phyloP scores from a whole-genome alignment of 2,888 invertebrate genomes.

The Blastobasis lacticolella region DNA sequence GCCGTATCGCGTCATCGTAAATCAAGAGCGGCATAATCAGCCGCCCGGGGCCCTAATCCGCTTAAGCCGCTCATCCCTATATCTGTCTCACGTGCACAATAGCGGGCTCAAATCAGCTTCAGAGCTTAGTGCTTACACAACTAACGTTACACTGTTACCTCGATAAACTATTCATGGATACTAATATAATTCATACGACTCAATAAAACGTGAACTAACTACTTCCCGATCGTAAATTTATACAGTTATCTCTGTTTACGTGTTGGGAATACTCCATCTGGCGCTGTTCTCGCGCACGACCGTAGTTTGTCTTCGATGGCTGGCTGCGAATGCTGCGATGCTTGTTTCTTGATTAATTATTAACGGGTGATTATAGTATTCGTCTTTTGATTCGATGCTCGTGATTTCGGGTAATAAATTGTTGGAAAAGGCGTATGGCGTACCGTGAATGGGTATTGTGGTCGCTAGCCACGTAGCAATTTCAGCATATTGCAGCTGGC shows the following conservation, averaged over 20 bases:
- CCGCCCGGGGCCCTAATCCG: slow-evolving; percentile 54
- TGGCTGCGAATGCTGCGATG: no score
- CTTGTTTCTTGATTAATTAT: no score
- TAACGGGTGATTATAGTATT: no score
- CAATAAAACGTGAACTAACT: slow-evolving; percentile 44
- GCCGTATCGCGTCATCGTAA: slow-evolving; percentile 65
- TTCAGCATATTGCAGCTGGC: slow-evolving; percentile 62
- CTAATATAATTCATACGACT: slow-evolving; percentile 36
- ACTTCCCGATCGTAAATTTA: slow-evolving; percentile 41
- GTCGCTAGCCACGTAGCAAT: slow-evolving; percentile 55
- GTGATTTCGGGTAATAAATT: not conserved
- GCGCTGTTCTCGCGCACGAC: not conserved
- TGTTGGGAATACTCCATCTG: slow-evolving; percentile 27
- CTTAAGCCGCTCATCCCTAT: slow-evolving; percentile 60
- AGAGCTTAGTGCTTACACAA: slow-evolving; percentile 23
- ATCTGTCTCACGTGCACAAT: slow-evolving; percentile 60
- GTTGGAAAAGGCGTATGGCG: slow-evolving; percentile 7
- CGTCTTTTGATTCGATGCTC: no score
- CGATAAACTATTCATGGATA: slow-evolving; percentile 28
- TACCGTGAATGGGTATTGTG: slow-evolving; percentile 32
- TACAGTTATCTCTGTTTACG: slow-evolving; percentile 43
- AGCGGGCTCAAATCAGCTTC: slow-evolving; percentile 24
- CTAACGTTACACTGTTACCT: slow-evolving; percentile 25
- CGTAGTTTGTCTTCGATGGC: no score
- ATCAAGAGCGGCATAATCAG: slow-evolving; percentile 69